Conservation (phyloP, 1,140 invertebrate species). For the Diuraphis noxia region DNA sequence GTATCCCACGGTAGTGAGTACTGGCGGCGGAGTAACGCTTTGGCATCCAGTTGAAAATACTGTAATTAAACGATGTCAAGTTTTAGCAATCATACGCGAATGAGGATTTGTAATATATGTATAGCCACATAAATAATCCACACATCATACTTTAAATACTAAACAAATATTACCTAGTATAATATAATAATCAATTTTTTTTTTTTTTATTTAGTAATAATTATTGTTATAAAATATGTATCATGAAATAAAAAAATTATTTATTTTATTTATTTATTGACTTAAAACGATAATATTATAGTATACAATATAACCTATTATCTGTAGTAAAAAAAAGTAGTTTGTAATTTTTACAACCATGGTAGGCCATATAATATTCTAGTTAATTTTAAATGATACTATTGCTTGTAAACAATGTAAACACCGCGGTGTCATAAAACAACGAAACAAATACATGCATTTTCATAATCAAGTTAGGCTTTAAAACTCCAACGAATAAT, state of each 20-base stretch:
- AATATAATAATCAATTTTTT: neutral
- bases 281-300: neutral
- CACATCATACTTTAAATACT: neutral
- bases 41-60: slow-evolving; percentile 17
- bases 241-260: neutral
- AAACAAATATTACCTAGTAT: neutral
- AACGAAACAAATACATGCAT: neutral
- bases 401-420: neutral
- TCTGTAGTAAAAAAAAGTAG: neutral
- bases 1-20: neutral
- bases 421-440: neutral
- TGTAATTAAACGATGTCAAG: slow-evolving; percentile 33
- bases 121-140: neutral
- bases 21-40: neutral
- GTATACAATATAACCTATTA: neutral
- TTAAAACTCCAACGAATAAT: neutral
- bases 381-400: neutral
- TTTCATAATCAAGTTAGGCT: neutral
- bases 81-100: neutral
- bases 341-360: neutral
- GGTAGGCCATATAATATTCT: neutral
- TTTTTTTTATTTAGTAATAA: no score
- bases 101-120: neutral
- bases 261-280: neutral
- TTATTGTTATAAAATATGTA: neutral